Evolutionary conservation across 2,797 vertebrate species (phyloP).

Genomic region (Gephyroberyx darwinii): DNA sequence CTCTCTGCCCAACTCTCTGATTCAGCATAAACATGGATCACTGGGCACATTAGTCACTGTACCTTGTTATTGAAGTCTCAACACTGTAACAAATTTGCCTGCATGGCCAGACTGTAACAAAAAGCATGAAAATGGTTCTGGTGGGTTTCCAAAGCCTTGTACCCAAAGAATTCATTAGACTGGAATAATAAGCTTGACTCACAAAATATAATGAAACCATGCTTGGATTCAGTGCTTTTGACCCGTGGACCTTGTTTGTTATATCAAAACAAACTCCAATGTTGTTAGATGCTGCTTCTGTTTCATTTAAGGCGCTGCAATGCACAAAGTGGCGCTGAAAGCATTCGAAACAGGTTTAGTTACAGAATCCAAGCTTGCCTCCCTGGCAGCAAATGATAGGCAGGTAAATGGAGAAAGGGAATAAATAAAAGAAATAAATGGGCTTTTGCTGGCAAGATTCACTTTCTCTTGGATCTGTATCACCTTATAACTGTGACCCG

Average conservation of each 20-base stretch:
- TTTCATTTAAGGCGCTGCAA: background rate
- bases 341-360: background rate
- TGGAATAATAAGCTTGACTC: background rate
- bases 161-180: background rate
- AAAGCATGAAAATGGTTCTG: background rate
- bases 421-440: background rate
- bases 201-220: no score
- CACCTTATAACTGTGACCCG: background rate
- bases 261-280: background rate
- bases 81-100: no score
- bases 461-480: slow-evolving; percentile 11
- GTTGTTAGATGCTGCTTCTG: background rate
- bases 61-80: slow-evolving; percentile 17
- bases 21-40: slow-evolving; percentile 4
- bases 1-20: no score
- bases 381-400: background rate
- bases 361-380: background rate
- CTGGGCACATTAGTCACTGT: slow-evolving; percentile 11
- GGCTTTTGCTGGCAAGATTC: background rate
- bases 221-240: background rate
- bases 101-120: no score
- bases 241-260: background rate
- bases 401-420: background rate
- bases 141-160: background rate
- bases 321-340: background rate